A percentile compares a stretch with the other conserved stretches of the same genome.
These are phyloP conservation scores for Caenorhabditis sp. DNA, from an alignment of 2,888 invertebrate genomes.

Conservation along the genomic window DNA sequence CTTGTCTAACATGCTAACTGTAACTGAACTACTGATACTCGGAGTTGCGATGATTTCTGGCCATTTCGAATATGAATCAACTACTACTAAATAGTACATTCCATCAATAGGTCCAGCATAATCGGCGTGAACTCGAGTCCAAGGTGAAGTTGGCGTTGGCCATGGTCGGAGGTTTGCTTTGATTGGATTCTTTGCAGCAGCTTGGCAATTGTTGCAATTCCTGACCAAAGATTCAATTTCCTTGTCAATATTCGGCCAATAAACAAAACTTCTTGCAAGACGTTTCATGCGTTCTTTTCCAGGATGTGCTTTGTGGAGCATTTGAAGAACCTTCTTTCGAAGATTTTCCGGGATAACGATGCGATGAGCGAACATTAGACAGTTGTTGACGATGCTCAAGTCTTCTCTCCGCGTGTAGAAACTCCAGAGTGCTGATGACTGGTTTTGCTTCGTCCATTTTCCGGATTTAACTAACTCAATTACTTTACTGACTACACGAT, in stretches of 20 bases:
- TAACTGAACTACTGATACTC: too few species aligned
- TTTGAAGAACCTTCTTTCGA: conserved; percentile 39
- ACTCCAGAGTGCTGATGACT: not conserved
- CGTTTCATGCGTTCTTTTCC: conserved; percentile 61
- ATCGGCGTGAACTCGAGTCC: too few species aligned
- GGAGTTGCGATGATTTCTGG: too few species aligned
- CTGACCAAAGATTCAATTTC: too few species aligned
- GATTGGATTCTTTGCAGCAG: too few species aligned
- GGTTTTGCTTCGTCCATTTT: conserved; percentile 5
- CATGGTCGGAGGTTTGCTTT: too few species aligned
- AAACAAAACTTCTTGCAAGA: conserved; percentile 56
- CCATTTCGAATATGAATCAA: too few species aligned
- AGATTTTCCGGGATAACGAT: conserved; percentile 58
- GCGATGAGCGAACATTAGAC: conserved; percentile 53
- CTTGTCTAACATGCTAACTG: too few species aligned
- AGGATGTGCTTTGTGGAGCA: conserved; percentile 61
- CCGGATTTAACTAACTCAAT: not conserved
- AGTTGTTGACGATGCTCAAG: conserved; percentile 49
- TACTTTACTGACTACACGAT: not conserved
- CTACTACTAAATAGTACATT: too few species aligned
- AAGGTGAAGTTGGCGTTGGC: too few species aligned
- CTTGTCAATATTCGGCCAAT: conserved; percentile 57
- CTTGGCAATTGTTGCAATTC: too few species aligned
- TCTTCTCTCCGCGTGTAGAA: conserved; percentile 8
- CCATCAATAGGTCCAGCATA: too few species aligned